Conservation (phyloP, 2,888 invertebrate species). For the Mesochorus sp. region DNA sequence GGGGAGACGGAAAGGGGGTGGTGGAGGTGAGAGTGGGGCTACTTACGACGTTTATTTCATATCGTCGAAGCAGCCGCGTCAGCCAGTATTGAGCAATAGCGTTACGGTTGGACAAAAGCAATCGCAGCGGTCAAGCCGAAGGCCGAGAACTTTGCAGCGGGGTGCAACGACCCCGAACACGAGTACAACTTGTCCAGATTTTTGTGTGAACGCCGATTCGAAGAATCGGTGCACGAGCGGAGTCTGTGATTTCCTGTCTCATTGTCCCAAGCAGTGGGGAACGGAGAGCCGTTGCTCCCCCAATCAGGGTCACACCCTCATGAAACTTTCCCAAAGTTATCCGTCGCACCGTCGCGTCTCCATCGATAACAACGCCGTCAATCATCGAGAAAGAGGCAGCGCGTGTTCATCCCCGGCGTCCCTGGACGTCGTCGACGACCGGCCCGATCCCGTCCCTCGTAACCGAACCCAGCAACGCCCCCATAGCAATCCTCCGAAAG, state of each 20-base stretch:
- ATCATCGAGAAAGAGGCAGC: constrained; percentile 69
- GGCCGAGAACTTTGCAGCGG: constrained; percentile 81
- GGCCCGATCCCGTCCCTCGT: constrained; percentile 66
- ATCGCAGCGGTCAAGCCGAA: constrained; percentile 77
- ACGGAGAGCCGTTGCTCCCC: constrained; percentile 79
- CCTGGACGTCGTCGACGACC: constrained; percentile 78
- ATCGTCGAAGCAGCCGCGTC: constrained; percentile 74
- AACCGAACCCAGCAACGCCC: constrained; percentile 62
- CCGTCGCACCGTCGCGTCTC: constrained; percentile 82
- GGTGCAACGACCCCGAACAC: constrained; percentile 82
- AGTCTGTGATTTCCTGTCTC: constrained; percentile 87
- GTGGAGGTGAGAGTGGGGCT: constrained; percentile 20
- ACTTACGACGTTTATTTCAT: constrained; percentile 77
- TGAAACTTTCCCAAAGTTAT: constrained; percentile 84
- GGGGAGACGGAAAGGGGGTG: constrained; percentile 50
- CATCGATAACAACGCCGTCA: constrained; percentile 72
- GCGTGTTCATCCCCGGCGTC: constrained; percentile 81
- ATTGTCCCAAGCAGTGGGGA: constrained; percentile 83
- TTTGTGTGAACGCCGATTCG: constrained; percentile 73
- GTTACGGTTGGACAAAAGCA: constrained; percentile 66
- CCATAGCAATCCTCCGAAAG: constrained; percentile 66
- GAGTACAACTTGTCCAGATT: constrained; percentile 70
- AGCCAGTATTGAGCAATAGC: constrained; percentile 60
- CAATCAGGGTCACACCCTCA: constrained; percentile 74
- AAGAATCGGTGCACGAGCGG: constrained; percentile 83